Evolutionary conservation across 37 sponge, comb jelly and placozoan species (phyloP), one percentile per base, ranked within the genome.

Genomic region (Geodia barretti): DNA sequence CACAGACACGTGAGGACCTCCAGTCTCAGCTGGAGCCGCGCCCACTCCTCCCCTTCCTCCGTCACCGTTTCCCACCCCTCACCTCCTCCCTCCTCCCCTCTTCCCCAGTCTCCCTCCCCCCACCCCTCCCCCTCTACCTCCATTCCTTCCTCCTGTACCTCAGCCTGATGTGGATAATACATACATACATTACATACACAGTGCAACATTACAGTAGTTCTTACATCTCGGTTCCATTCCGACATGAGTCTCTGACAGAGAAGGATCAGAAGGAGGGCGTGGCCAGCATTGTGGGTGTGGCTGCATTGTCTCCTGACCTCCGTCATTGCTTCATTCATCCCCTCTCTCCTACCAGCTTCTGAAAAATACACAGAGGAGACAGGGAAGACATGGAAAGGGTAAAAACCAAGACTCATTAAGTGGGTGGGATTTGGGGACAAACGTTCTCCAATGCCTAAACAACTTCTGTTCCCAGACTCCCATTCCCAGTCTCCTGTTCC

Each of bases 31-130:
- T 63, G 40, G 23, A 89, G 80, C 1, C 38, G 39, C 11, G 64
- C 42, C 89, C 89, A 89, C 30, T 60, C 62, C 61, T 78, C 89
- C 23, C 41, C 72, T 63, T 84, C 89, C 11, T 75, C 37, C 0
- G 79, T 37, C 34, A 89, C 74, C n/a, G 89, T 42, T 23, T 89
- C 89, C 89, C 89, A 89, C 40, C 32, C 75, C 35, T 89, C 89
- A 19, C 26, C 73, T 20, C 61, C 79, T 28, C 61, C 77, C 31
- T 28, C 29, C 7, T 47, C 54, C 14, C 54, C 54, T 14, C 14
- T 31, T 38, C 54, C 54, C 54, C 54, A 47, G 11, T 47, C 54
- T n/a, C 54, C 54, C 54, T 33, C 38, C 73, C 54, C 54, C 54
- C 54, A 47, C 54, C 14, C 54, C 54, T 47, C 54, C 7, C 14